Percentiles rank a stretch among this genome's conserved stretches.
These are phyloP conservation scores for Haliclona indistincta DNA, from an alignment of 37 sponge, comb jelly and placozoan genomes.

Conservation along the genomic window DNA sequence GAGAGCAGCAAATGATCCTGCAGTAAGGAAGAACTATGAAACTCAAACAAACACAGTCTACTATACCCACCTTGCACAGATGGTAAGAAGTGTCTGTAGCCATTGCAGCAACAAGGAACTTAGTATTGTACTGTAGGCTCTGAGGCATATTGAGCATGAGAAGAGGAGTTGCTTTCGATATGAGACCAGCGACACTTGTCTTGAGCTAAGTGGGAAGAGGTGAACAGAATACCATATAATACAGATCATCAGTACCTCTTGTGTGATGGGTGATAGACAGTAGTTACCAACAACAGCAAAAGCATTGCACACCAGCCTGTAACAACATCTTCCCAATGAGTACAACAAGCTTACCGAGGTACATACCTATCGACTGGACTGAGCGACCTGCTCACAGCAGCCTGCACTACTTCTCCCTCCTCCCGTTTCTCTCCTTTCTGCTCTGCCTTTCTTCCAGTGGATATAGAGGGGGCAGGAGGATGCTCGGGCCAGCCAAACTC, in stretches of 20 bases:
- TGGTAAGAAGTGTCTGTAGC: slow-evolving; percentile 30
- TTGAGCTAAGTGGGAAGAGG: no score
- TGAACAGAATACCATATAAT: no score
- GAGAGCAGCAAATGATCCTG: slow-evolving; percentile 76
- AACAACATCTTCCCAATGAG: background rate
- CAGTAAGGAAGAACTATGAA: background rate
- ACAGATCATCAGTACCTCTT: no score
- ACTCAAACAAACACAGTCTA: slow-evolving; percentile 7
- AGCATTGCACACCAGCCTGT: slow-evolving; percentile 62
- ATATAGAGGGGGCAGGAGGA: slow-evolving; percentile 12
- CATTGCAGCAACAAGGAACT: slow-evolving; percentile 50
- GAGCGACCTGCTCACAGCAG: background rate
- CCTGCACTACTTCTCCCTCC: background rate
- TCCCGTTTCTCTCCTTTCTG: background rate
- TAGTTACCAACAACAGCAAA: slow-evolving; percentile 61
- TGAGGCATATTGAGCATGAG: slow-evolving; percentile 53
- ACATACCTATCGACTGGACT: background rate
- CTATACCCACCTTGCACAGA: slow-evolving; percentile 39
- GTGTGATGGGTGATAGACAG: slow-evolving; percentile 13
- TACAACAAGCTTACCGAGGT: background rate
- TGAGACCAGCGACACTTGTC: slow-evolving; percentile 25
- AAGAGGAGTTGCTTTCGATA: slow-evolving; percentile 35
- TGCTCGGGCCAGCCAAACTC: slow-evolving; percentile 78
- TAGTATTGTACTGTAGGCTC: slow-evolving; percentile 55
- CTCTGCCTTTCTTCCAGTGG: background rate